Evolutionary conservation across 1,140 invertebrate genomes (phyloP).

Genomic region (Ladona fulva): DNA sequence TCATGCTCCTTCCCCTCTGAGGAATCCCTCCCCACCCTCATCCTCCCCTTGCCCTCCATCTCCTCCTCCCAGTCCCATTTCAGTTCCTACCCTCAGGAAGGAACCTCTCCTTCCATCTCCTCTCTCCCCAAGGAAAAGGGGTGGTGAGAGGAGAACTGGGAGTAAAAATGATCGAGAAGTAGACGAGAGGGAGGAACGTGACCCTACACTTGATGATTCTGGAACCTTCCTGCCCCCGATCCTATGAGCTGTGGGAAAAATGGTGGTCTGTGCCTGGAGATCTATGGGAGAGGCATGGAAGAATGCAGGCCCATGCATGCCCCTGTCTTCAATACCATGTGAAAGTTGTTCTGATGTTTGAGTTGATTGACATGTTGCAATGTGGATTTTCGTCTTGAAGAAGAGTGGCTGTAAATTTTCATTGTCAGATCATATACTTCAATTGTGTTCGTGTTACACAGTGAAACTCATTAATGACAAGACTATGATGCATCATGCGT

Average conservation of each 20-base stretch:
- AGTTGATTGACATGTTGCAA: not conserved
- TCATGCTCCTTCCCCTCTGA: constrained; percentile 27
- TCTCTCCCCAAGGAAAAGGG: constrained; percentile 32
- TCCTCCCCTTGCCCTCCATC: constrained; percentile 34
- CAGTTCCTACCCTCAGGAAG: constrained; percentile 18
- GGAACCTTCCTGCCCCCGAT: constrained; percentile 57
- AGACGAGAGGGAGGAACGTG: constrained; percentile 27
- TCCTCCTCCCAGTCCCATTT: constrained; percentile 23
- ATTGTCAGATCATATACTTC: no score
- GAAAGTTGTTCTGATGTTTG: not conserved
- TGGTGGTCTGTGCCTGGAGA: not conserved
- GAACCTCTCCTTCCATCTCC: constrained; percentile 23
- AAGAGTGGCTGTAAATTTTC: no score
- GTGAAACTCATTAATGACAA: no score
- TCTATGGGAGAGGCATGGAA: not conserved
- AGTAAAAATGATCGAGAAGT: constrained; percentile 5
- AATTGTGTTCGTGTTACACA: no score
- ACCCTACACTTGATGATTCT: constrained; percentile 52
- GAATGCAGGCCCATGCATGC: not conserved
- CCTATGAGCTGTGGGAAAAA: constrained; percentile 31
- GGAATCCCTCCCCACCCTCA: constrained; percentile 27
- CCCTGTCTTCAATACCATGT: not conserved
- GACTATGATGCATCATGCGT: no score
- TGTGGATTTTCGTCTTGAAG: no score
- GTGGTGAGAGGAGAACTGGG: constrained; percentile 26